A percentile compares a stretch with the other conserved stretches of the same genome.
These are phyloP conservation scores for Chionomys nivalis DNA, from an alignment of 2,113 vertebrate species.

Conservation along the genomic window DNA sequence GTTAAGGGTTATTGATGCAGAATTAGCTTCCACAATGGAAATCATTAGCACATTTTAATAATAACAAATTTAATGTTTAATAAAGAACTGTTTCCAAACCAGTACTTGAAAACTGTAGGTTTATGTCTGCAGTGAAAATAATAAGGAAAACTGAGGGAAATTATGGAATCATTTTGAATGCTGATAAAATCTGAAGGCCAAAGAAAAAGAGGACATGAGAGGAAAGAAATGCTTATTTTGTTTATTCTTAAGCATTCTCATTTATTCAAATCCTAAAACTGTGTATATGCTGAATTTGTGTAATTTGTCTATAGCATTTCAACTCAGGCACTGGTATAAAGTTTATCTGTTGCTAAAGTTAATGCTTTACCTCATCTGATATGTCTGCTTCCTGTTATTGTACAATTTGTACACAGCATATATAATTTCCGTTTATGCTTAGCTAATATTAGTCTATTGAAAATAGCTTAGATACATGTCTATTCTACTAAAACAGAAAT, in stretches of 20 bases:
- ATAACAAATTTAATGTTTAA: not conserved
- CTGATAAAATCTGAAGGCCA: not conserved
- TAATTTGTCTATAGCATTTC: not conserved
- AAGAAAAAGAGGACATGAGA: not conserved
- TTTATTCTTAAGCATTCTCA: not conserved
- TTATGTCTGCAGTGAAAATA: not conserved
- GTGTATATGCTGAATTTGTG: not conserved
- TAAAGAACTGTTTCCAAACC: not conserved
- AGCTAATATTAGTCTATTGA: conserved; percentile 13
- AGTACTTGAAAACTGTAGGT: not conserved
- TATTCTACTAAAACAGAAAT: conserved; percentile 19
- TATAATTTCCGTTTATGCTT: not conserved
- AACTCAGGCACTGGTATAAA: not conserved
- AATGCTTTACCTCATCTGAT: not conserved
- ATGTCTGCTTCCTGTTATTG: not conserved
- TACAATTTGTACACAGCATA: not conserved
- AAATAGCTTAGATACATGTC: not conserved
- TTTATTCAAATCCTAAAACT: not conserved
- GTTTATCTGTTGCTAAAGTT: not conserved
- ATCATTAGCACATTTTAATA: conserved; percentile 13
- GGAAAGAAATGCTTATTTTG: not conserved
- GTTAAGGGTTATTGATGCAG: conserved; percentile 53
- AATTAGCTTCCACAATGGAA: conserved; percentile 27
- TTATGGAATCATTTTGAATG: rapidly evolving
- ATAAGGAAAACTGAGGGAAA: not conserved